Evolutionary conservation across 2,888 invertebrate species (phyloP).

Genomic region (Stenolophus ochropezus): DNA sequence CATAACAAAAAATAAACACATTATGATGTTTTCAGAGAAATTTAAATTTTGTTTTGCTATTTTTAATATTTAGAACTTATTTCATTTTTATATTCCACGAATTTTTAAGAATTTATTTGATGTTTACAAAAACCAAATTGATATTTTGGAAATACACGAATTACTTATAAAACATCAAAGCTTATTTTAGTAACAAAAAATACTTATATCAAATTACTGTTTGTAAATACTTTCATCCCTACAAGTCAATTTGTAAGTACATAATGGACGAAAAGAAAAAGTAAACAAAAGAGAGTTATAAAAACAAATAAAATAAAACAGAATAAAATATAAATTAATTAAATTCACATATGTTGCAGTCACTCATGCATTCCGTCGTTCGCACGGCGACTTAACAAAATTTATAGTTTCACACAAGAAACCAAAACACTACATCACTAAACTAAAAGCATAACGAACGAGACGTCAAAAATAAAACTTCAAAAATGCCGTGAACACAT

Average conservation of each 20-base stretch:
- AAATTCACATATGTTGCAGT: neutral
- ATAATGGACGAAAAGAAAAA: neutral
- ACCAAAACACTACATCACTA: conserved; percentile 4
- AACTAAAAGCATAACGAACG: conserved; percentile 3
- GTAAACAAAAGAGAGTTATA: neutral
- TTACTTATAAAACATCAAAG: no score
- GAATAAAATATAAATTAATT: neutral
- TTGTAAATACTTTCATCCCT: no score
- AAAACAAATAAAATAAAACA: neutral
- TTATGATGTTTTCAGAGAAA: neutral
- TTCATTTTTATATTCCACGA: no score
- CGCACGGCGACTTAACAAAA: conserved; percentile 15
- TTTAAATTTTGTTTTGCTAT: no score
- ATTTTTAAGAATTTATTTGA: no score
- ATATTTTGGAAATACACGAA: no score
- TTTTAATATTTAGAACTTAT: no score
- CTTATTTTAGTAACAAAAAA: no score
- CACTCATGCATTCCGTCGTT: conserved; percentile 11
- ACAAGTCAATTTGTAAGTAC: no score
- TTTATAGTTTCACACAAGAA: conserved; percentile 19
- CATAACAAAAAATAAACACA: neutral
- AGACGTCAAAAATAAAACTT: conserved; percentile 32
- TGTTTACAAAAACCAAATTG: no score
- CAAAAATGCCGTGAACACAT: conserved; percentile 18
- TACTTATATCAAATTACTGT: no score